Evolutionary conservation across 64 coral and sea anemone species (phyloP), one percentile per base, ranked within the genome.

Genomic region (Catalaphyllia jardinei): DNA sequence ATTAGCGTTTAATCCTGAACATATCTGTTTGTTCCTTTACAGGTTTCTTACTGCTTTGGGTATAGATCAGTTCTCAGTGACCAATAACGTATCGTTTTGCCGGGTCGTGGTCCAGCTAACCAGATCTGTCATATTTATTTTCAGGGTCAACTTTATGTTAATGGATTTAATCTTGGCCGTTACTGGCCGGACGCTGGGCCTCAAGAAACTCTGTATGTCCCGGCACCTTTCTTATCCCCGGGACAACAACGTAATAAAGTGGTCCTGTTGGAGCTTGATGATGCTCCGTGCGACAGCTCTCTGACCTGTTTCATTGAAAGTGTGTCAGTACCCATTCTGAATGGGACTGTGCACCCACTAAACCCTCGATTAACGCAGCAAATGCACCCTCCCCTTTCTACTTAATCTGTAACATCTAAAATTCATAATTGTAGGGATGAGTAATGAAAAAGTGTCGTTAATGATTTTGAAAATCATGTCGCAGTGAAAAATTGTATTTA

Each of bases 101-200:
- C 33, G 33, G 33, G 42, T 46, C 7, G 42, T 6, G n/a, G 64
- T 67, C 9, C 4, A 10, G 64, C 22, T 57, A 57, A 57, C 15
- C 64, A 9, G 42, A 25, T 25, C 4, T 5, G 27, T 67, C 1
- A 10, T 67, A 67, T n/a, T 86, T 38, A 22, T 33, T 87, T 87
- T 59, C 10, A 88, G 74, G 87, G 87, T 20, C 87, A 88, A 61
- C 52, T 78, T 20, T 88, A 77, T 17, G 78, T 93, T 76, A 93
- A 93, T 77, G 87, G 87, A 4, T 39, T 88, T 52, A 93, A 93
- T 69, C 63, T 98, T 0, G 96, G 96, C 15, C 73, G 96, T 33
- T 98, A 98, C 62, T 98, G 96, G 96, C 96, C 96, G 42, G 57
- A 86, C 46, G 86, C 35, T 12, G 96, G 96, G 31, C 96, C 96